Conservation (phyloP, 2,113 vertebrate species). For the Varanus komodoensis region DNA sequence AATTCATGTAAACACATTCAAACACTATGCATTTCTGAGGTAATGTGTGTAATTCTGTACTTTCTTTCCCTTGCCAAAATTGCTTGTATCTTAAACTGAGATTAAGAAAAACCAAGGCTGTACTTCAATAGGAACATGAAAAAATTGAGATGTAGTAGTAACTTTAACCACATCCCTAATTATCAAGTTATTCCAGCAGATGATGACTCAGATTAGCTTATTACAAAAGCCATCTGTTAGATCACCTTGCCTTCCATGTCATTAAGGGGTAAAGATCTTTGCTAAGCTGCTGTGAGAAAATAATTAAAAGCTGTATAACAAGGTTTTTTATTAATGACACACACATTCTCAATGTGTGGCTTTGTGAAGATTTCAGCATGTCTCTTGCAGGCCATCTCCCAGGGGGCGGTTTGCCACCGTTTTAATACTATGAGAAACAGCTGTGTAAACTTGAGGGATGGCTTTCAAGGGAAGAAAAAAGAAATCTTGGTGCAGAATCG, state of each 20-base stretch:
- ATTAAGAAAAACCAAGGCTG: not conserved
- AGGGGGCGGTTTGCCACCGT: constrained; percentile 27
- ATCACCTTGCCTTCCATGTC: constrained; percentile 52
- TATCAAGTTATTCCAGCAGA: constrained; percentile 55
- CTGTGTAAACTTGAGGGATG: not conserved
- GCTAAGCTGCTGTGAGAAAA: constrained; percentile 58
- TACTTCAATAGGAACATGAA: constrained; percentile 7
- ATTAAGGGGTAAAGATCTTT: constrained; percentile 51
- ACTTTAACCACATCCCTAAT: constrained; percentile 68
- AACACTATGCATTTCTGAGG: not conserved
- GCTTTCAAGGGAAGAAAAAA: constrained; percentile 24
- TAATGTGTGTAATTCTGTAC: not conserved
- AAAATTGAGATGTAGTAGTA: constrained; percentile 33
- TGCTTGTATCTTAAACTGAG: too few species aligned
- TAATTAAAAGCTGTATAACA: constrained; percentile 69
- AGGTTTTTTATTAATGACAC: constrained; percentile 65
- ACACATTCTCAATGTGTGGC: fast-evolving
- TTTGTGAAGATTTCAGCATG: constrained; percentile 42
- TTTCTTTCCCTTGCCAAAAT: not conserved
- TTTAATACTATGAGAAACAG: constrained; percentile 41
- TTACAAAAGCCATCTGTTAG: constrained; percentile 63
- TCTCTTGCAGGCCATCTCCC: constrained; percentile 33
- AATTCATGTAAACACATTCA: not conserved
- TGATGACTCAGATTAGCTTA: constrained; percentile 61
- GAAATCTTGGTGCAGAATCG: not conserved